phyloP scores from a whole-genome alignment of 2,113 vertebrate species.

The Gobius niger region DNA sequence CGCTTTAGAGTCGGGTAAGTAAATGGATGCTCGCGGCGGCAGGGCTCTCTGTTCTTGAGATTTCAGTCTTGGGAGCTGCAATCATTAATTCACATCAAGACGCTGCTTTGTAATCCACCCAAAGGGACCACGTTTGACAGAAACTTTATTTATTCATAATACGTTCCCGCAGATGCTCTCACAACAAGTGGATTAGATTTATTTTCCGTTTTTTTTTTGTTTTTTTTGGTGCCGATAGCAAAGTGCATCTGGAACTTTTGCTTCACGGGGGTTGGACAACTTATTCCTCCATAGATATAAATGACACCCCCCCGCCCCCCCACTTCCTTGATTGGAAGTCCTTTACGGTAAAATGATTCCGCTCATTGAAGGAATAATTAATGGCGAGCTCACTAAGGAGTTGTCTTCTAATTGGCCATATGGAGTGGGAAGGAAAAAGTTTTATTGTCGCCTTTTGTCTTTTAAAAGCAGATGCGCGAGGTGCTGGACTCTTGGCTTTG shows the following conservation, averaged over 20 bases:
- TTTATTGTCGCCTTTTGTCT: conserved; percentile 71
- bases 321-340: conserved; percentile 59
- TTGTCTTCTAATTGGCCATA: conserved; percentile 77
- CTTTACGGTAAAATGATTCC: conserved; percentile 72
- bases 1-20: conserved; percentile 50
- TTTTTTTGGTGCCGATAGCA: conserved; percentile 30
- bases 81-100: conserved; percentile 66
- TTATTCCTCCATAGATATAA: conserved; percentile 33
- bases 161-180: conserved; percentile 42
- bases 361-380: conserved; percentile 72
- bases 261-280: conserved; percentile 17
- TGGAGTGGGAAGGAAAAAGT: conserved; percentile 72
- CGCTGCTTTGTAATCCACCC: conserved; percentile 54
- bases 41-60: conserved; percentile 48
- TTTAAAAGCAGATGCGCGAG: conserved; percentile 71
- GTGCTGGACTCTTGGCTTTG: conserved; percentile 68
- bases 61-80: conserved; percentile 57
- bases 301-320: conserved; percentile 32
- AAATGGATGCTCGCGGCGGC: conserved; percentile 48
- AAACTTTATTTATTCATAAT: conserved; percentile 57
- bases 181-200: conserved; percentile 44
- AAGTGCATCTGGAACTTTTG: conserved; percentile 53
- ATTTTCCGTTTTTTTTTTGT: not conserved
- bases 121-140: conserved; percentile 54
- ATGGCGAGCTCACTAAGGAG: conserved; percentile 71